These are phyloP conservation scores for Drosophila arizonae DNA, from an alignment of 1,140 invertebrate species.

Conservation along the genomic window DNA sequence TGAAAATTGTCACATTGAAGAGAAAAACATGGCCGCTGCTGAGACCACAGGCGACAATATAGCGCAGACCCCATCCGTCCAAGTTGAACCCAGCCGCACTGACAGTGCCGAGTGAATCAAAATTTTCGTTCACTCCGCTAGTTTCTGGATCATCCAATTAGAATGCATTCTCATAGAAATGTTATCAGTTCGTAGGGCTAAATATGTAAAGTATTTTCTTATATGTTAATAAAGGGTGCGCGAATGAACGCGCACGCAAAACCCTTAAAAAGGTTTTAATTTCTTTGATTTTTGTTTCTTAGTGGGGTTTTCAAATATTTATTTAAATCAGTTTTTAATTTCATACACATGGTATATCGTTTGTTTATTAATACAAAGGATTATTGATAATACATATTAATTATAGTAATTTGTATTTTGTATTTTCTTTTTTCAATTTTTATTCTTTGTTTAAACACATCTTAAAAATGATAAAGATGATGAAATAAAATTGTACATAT, in stretches of 20 bases:
- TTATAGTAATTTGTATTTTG: constrained; percentile 56
- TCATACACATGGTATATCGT: constrained; percentile 72
- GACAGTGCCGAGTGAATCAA: constrained; percentile 49
- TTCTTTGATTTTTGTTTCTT: not conserved
- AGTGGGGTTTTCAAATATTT: constrained; percentile 69
- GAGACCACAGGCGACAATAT: constrained; percentile 13
- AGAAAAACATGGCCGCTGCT: constrained; percentile 25
- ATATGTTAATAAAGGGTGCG: constrained; percentile 46
- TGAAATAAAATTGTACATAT: constrained; percentile 41
- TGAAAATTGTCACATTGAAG: constrained; percentile 54
- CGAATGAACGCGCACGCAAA: constrained; percentile 4
- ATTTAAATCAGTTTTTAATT: constrained; percentile 74
- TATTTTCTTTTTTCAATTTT: constrained; percentile 6
- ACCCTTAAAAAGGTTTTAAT: not conserved
- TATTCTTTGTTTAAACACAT: constrained; percentile 65
- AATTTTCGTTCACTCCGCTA: constrained; percentile 7
- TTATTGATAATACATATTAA: constrained; percentile 78
- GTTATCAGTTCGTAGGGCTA: constrained; percentile 34
- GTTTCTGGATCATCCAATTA: constrained; percentile 56
- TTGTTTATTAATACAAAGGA: constrained; percentile 79
- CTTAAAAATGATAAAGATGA: constrained; percentile 68
- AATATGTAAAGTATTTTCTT: constrained; percentile 61
- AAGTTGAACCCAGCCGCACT: constrained; percentile 43
- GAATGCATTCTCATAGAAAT: constrained; percentile 50
- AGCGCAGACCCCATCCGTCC: constrained; percentile 57